phyloP scores from a whole-genome alignment of 2,888 invertebrate genomes.

The Rhopalosiphum nymphaeae region DNA sequence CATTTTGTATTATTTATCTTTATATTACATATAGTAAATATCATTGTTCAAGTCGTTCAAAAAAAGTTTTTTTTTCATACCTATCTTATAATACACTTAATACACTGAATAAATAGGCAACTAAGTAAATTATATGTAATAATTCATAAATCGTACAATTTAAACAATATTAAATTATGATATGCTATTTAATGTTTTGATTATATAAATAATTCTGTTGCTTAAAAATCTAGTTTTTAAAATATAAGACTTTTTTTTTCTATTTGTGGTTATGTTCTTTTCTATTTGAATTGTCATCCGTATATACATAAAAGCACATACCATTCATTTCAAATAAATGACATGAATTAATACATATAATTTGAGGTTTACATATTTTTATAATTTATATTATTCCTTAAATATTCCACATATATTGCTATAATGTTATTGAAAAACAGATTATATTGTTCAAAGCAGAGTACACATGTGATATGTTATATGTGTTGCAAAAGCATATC shows the following conservation, averaged over 20 bases:
- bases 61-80: constrained; percentile 25
- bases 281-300: not conserved
- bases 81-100: constrained; percentile 41
- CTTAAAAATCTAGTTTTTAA: not conserved
- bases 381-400: not conserved
- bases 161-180: not conserved
- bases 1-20: constrained; percentile 40
- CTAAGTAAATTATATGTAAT: constrained; percentile 40
- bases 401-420: not conserved
- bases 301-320: not conserved
- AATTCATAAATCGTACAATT: constrained; percentile 22
- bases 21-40: not conserved
- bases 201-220: not conserved
- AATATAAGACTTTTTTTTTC: constrained; percentile 13
- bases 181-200: not conserved
- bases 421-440: not conserved
- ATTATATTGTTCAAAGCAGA: not conserved
- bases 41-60: constrained; percentile 15
- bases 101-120: constrained; percentile 33
- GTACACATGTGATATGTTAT: not conserved
- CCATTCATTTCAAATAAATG: not conserved
- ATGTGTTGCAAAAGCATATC: not conserved
- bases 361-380: not conserved
- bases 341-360: not conserved
- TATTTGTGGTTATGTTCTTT: not conserved